Evolutionary conservation across 2,888 invertebrate genomes (phyloP).

Genomic region (Eristalis tenax): DNA sequence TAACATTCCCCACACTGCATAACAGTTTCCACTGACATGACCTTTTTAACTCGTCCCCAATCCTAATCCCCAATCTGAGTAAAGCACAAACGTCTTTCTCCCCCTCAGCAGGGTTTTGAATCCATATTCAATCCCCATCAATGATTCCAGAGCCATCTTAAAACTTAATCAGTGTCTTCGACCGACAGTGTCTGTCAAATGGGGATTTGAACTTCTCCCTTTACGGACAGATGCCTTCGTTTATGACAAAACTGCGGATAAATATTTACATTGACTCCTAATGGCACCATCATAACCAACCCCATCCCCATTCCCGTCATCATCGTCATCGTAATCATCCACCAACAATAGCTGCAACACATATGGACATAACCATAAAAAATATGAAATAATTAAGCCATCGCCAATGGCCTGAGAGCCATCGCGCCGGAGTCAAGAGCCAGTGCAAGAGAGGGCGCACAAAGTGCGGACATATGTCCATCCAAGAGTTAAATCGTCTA

Average conservation of each 20-base stretch:
- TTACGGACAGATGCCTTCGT: background rate
- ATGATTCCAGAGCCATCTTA: background rate
- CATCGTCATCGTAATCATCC: background rate
- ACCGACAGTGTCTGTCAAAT: background rate
- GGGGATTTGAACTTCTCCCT: background rate
- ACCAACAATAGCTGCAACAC: background rate
- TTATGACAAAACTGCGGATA: background rate
- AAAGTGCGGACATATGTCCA: slow-evolving; percentile 41
- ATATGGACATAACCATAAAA: slow-evolving; percentile 34
- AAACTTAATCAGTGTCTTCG: background rate
- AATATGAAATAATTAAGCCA: slow-evolving; percentile 42
- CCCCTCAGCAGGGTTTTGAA: background rate
- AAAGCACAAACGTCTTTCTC: background rate
- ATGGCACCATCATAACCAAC: background rate
- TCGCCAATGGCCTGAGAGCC: background rate
- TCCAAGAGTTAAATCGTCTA: slow-evolving; percentile 38
- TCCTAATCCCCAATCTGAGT: background rate
- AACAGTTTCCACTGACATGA: too few relatives aligned
- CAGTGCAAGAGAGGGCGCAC: background rate
- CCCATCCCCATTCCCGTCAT: background rate
- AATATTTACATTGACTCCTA: background rate
- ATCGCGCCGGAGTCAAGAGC: background rate
- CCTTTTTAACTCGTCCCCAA: too few relatives aligned
- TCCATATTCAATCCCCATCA: background rate
- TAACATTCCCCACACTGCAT: too few relatives aligned